Percentiles rank a stretch among this genome's conserved stretches.
These are phyloP conservation scores for Drosophila parthenogenetica DNA, from an alignment of 2,888 invertebrate species.

Conservation along the genomic window DNA sequence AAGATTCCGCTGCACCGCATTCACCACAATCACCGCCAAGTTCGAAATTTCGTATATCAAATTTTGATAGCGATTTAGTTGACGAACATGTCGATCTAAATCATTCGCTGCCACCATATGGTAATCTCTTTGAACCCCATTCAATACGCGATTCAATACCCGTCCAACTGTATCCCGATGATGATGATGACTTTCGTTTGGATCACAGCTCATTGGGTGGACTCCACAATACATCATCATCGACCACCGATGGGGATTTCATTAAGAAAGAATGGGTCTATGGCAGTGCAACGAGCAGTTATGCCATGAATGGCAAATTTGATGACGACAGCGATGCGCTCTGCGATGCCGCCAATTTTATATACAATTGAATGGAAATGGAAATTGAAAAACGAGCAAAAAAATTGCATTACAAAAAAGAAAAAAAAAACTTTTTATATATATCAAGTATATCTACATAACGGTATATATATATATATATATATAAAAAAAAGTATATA, in stretches of 20 bases:
- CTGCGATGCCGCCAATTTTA: constrained; percentile 84
- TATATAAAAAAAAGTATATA: constrained; percentile 8
- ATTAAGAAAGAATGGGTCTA: constrained; percentile 85
- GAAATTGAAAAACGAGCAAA: background rate
- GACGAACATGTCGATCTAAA: constrained; percentile 84
- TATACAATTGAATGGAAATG: constrained; percentile 79
- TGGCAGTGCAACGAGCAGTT: constrained; percentile 81
- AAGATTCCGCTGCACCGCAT: constrained; percentile 82
- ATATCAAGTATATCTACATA: constrained; percentile 9
- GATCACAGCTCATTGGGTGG: constrained; percentile 84
- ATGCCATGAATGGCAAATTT: constrained; percentile 84
- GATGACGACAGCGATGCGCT: constrained; percentile 84
- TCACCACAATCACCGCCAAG: constrained; percentile 84
- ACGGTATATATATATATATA: constrained; percentile 7
- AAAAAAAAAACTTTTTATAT: constrained; percentile 2
- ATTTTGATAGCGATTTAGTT: constrained; percentile 83
- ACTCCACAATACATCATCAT: constrained; percentile 82
- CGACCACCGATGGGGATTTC: constrained; percentile 84
- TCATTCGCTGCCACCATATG: constrained; percentile 83
- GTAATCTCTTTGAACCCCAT: constrained; percentile 84
- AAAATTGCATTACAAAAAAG: background rate
- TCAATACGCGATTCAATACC: constrained; percentile 85
- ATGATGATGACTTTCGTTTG: constrained; percentile 84
- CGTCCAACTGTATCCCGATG: constrained; percentile 83
- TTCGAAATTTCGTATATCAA: constrained; percentile 84